phyloP scores from a whole-genome alignment of 2,888 invertebrate species.

The Trichopria drosophilae region DNA sequence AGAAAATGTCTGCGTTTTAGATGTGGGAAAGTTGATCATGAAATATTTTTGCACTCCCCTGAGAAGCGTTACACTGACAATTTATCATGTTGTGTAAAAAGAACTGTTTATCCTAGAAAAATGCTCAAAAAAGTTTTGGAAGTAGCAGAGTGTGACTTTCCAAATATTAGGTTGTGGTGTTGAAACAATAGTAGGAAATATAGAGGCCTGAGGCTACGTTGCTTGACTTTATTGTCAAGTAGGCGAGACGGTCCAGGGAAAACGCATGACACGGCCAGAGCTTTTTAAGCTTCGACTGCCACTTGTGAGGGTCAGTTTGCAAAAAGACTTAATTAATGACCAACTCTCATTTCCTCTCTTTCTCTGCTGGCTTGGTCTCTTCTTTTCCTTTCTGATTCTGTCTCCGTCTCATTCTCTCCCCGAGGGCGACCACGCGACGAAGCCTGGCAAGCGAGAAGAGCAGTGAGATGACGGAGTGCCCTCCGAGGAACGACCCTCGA shows the following conservation, averaged over 20 bases:
- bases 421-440: conserved; percentile 50
- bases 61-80: too few species aligned
- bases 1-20: too few species aligned
- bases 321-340: conserved; percentile 60
- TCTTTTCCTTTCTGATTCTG: conserved; percentile 15
- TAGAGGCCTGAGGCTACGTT: too few species aligned
- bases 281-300: conserved; percentile 48
- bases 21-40: too few species aligned
- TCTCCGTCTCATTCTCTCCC: conserved; percentile 47
- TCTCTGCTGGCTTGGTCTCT: conserved; percentile 22
- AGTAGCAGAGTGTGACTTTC: too few species aligned
- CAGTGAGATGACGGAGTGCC: conserved; percentile 59
- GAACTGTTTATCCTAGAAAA: too few species aligned
- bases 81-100: too few species aligned
- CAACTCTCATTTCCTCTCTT: conserved; percentile 38
- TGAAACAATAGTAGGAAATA: too few species aligned
- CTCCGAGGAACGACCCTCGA: conserved; percentile 59
- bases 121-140: too few species aligned
- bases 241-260: conserved; percentile 32
- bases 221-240: conserved; percentile 38
- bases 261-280: conserved; percentile 35
- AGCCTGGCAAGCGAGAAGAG: conserved; percentile 49
- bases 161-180: background rate
- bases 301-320: conserved; percentile 56
- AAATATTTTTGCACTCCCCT: too few species aligned